Base-by-base conservation (phyloP, 2,113 vertebrate species). In the Serinus canaria region DNA sequence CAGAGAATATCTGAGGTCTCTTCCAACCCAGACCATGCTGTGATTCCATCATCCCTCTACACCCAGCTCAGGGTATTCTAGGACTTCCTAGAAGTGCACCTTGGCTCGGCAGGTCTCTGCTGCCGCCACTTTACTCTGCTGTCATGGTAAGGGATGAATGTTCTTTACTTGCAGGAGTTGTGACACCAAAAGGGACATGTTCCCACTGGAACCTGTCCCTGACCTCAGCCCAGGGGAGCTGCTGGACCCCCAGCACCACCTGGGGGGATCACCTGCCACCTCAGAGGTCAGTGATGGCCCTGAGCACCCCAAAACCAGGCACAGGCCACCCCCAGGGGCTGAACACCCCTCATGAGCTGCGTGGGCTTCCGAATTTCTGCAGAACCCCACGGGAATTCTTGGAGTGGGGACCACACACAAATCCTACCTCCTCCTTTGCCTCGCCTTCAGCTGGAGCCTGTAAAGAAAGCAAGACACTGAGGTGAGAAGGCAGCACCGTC, bases 361-460 rank as follows among this genome's bases (percentile, higher is more conserved):
- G 4, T 11, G 30, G 19, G 14, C 13, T 31, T 47, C 4, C 2
- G 12, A 5, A 30, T 49, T 83, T 19, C 6, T 7, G 11, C 10
- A 24, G 13, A 43, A 35, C 18, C 9, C 37, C 35, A 39, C 7
- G 3, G 3, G 58, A 62, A 35, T 67, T 53, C 46, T 22, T 13
- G 27, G 22, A 56, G 16, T 5, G 27, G 44, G 35, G 39, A 78
- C 20, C 9, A 9, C 53, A 68, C 80, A 33, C 60, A 76, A 84
- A 50, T 85, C 98, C 98, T 97, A 99, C 99, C 99, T 99, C 99
- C 96, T 99, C 98, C 97, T 97, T 99, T 37, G 94, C 97, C 85
- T 98, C 98, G 76, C 96, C 98, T 97, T 98, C 98, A 96, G 93
- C 92, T 98, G 98, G 98, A 97, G 98, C 98, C 97, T 98, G 90